Evolutionary conservation across 2,797 vertebrate genomes (phyloP).

Genomic region (Coregonus sp.): DNA sequence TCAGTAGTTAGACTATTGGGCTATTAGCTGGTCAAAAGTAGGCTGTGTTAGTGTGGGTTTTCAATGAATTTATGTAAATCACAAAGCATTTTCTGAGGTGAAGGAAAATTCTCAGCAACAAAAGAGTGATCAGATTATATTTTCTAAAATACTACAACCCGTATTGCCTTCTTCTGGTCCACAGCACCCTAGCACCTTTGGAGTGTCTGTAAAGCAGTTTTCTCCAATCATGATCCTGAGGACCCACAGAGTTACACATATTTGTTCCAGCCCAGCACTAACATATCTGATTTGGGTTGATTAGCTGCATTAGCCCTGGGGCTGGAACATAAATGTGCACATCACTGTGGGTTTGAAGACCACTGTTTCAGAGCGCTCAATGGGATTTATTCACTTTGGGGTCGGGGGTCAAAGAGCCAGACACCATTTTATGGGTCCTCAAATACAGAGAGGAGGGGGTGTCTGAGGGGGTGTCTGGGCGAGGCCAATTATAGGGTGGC

Average conservation of each 20-base stretch:
- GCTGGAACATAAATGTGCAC: not conserved
- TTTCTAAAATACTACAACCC: not conserved
- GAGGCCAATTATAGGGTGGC: constrained; percentile 73
- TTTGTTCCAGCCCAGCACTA: not conserved
- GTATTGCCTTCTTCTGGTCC: not conserved
- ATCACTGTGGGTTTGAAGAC: constrained; percentile 29
- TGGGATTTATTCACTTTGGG: constrained; percentile 62
- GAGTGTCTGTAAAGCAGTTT: not conserved
- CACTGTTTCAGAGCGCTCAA: constrained; percentile 23
- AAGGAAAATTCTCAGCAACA: too few relatives aligned
- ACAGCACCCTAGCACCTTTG: not conserved
- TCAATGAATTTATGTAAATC: too few relatives aligned
- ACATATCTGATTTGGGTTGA: not conserved
- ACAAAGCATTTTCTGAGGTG: too few relatives aligned
- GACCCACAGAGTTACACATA: not conserved
- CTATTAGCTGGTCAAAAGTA: too few relatives aligned
- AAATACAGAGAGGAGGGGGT: constrained; percentile 38
- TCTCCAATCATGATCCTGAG: not conserved
- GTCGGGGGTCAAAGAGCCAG: constrained; percentile 72
- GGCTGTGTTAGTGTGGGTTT: too few relatives aligned
- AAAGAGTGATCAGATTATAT: too few relatives aligned
- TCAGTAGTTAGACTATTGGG: too few relatives aligned
- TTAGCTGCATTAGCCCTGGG: not conserved
- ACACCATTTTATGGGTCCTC: constrained; percentile 69
- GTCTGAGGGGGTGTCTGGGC: constrained; percentile 61